Base-by-base conservation (phyloP, 2,888 invertebrate species). In the Mayetiola destructor region DNA sequence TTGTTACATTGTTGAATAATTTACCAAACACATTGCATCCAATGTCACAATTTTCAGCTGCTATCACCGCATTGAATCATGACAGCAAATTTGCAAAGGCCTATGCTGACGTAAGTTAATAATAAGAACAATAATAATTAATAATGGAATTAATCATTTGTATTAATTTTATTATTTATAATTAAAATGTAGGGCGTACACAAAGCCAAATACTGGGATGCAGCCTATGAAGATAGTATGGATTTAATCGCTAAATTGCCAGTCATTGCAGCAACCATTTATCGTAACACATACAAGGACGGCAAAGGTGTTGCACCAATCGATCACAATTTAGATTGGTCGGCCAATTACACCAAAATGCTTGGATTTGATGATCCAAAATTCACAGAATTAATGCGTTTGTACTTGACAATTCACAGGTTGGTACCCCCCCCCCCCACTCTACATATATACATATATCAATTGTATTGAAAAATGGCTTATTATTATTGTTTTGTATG, bases 221-320 rank as follows among this genome's bases (percentile, higher is more conserved):
- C 66, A 37, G 76, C 78, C 3, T 91, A 85, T 68, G 89, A 91
- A 73, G 91, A 91, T 69, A 77, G 85, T 57, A 88, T 92, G 85
- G 84, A 89, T 69, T 73, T 92, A 63, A 87, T 92, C 66, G 90
- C 89, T 60, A 91, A 90, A 71, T 73, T 92, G 63, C 88, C 90
- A 1, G 87, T 87, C 14, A 80, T 91, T 12, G 90, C 90, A 23
- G 87, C 91, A 23, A 84, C 84, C 58, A 91, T 91, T 66, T 91
- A 91, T 71, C 79, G 85, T 62, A 90, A 90, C 67, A 76, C 85
- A 60, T 85, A 82, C 68, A 76, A 75, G 61, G 75, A 74, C 57
- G 77, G 77, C 59, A 82, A 83, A 62, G 80, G 82, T n/a, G 80
- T 87, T 53, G 83, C 84, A 27, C 79, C 85, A 42, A 85, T 90